Conservation (phyloP, 2,113 vertebrate genomes). For the Pangasianodon hypophthalmus region DNA sequence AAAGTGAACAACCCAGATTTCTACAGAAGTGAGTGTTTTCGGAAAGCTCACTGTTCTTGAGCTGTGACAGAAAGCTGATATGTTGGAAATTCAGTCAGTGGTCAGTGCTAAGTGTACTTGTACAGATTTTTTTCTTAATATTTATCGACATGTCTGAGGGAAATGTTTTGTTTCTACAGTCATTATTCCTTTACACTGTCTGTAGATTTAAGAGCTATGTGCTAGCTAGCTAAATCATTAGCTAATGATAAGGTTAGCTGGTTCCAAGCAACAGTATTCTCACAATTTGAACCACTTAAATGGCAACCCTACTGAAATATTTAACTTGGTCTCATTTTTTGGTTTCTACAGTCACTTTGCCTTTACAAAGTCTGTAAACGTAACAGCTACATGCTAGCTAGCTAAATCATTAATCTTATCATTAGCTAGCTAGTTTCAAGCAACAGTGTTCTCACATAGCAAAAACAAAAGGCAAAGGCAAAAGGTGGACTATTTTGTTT, state of each 20-base stretch:
- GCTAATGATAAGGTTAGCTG: not conserved
- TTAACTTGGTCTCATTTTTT: too few relatives aligned
- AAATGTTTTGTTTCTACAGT: not conserved
- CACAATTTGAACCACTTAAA: too few relatives aligned
- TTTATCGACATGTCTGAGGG: not conserved
- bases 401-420: not conserved
- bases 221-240: not conserved
- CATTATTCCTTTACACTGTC: not conserved
- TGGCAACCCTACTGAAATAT: too few relatives aligned
- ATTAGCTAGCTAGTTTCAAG: not conserved
- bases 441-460: not conserved
- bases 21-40: not conserved
- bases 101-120: not conserved
- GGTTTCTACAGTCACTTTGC: not conserved
- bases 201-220: not conserved
- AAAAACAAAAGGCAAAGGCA: not conserved
- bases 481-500: not conserved
- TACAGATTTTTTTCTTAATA: not conserved
- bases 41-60: not conserved
- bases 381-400: too few relatives aligned
- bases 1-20: not conserved
- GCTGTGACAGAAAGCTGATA: not conserved
- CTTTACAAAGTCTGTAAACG: not conserved
- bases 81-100: not conserved
- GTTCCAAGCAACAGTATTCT: not conserved